These are phyloP conservation scores for Lethrus apterus DNA, from an alignment of 1,140 invertebrate genomes.

Conservation along the genomic window DNA sequence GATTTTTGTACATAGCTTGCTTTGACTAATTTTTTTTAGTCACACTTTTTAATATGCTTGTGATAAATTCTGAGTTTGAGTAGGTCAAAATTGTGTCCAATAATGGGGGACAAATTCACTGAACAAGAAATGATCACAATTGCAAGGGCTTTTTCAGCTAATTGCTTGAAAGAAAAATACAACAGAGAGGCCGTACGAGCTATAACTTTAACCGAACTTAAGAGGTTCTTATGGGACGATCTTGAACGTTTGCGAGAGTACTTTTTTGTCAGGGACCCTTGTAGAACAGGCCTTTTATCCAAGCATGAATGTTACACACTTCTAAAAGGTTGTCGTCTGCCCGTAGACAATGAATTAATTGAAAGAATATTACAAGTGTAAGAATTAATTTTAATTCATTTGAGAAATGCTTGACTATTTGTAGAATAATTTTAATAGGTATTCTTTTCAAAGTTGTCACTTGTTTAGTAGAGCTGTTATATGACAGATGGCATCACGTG, in stretches of 20 bases:
- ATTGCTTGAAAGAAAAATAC: conserved; percentile 32
- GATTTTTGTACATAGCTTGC: too few species aligned
- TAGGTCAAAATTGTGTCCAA: conserved; percentile 29
- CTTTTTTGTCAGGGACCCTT: conserved; percentile 54
- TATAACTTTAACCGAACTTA: conserved; percentile 60
- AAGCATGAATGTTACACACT: conserved; percentile 51
- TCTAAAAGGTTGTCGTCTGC: conserved; percentile 56
- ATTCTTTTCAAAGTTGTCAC: too few species aligned
- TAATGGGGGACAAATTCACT: conserved; percentile 56
- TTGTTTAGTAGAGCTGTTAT: too few species aligned
- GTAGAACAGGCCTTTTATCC: conserved; percentile 48
- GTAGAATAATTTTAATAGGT: too few species aligned
- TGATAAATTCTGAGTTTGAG: too few species aligned
- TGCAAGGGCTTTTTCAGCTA: conserved; percentile 54
- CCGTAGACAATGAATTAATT: conserved; percentile 57
- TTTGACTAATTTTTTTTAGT: too few species aligned
- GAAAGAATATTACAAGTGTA: conserved; percentile 63
- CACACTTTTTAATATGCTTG: too few species aligned
- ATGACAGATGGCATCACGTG: too few species aligned
- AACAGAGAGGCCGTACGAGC: conserved; percentile 39
- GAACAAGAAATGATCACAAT: conserved; percentile 73
- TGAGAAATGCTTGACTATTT: too few species aligned
- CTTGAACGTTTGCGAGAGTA: conserved; percentile 56
- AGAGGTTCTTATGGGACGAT: conserved; percentile 61
- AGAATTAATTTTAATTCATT: conserved; percentile 21